These are phyloP conservation scores for Protonemura montana DNA, from an alignment of 2,888 invertebrate genomes.

Conservation along the genomic window DNA sequence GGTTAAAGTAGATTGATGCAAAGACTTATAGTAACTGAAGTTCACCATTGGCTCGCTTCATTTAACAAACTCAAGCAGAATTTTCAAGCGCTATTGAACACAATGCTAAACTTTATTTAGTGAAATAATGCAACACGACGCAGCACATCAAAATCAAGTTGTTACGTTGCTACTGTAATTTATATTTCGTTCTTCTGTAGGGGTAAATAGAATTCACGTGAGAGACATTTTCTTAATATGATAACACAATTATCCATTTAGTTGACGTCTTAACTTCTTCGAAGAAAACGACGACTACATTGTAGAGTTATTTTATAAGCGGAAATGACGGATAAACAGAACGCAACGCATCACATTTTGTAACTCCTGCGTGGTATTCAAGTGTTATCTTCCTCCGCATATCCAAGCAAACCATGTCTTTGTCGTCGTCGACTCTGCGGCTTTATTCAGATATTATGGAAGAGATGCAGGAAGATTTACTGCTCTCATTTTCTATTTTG, in stretches of 20 bases:
- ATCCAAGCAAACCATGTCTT: not conserved
- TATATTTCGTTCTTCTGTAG: not conserved
- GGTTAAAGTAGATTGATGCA: not conserved
- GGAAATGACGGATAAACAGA: not conserved
- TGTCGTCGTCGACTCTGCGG: not conserved
- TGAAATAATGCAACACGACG: not conserved
- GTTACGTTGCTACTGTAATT: not conserved
- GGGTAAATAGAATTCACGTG: not conserved
- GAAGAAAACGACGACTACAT: not conserved
- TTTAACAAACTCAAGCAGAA: not conserved
- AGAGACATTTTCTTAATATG: not conserved
- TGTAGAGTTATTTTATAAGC: not conserved
- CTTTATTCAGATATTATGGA: slow-evolving; percentile 12
- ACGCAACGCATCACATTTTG: not conserved
- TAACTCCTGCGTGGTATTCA: not conserved
- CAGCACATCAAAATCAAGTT: not conserved
- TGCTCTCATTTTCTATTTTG: slow-evolving; percentile 16
- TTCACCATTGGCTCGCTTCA: not conserved
- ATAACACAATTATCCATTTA: not conserved
- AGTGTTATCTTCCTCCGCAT: not conserved
- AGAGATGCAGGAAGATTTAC: slow-evolving; percentile 21
- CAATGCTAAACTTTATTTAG: slow-evolving; percentile 7
- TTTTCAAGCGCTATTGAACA: not conserved
- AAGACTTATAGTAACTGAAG: not conserved
- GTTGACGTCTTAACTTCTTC: not conserved